Percentiles rank a stretch among this genome's conserved stretches.
These are phyloP conservation scores for Sebastiscus tertius DNA, from an alignment of 2,797 vertebrate species.

Conservation along the genomic window DNA sequence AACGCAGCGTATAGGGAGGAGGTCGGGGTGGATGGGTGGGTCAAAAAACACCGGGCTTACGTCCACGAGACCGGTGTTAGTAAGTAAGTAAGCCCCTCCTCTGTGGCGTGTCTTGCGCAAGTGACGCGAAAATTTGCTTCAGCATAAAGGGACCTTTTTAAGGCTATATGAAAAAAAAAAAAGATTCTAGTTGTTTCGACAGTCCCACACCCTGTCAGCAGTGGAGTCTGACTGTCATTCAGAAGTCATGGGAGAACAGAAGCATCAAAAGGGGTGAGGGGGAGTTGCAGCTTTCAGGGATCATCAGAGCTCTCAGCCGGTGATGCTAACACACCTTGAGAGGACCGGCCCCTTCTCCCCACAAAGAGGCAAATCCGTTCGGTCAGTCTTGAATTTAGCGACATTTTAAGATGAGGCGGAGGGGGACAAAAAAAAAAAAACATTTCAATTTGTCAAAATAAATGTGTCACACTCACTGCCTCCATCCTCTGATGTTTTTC, in stretches of 20 bases:
- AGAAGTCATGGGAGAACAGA: constrained; percentile 20
- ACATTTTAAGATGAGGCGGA: constrained; percentile 68
- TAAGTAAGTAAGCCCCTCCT: neutral
- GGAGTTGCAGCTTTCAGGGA: constrained; percentile 4
- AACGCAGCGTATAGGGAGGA: too few relatives aligned
- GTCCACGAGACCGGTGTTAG: too few relatives aligned
- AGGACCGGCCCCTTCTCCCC: constrained; percentile 40
- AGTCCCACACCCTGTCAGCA: constrained; percentile 16
- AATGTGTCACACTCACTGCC: constrained; percentile 60
- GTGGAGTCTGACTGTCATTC: constrained; percentile 33
- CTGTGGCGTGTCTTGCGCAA: neutral
- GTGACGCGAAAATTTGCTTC: neutral
- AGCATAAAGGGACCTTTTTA: neutral
- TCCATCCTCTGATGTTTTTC: constrained; percentile 55
- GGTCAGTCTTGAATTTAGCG: constrained; percentile 73
- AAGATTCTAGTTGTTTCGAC: neutral
- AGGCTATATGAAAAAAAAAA: neutral
- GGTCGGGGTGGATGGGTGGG: too few relatives aligned
- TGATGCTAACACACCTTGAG: constrained; percentile 75
- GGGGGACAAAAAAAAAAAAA: constrained; percentile 18
- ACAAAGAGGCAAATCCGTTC: constrained; percentile 66
- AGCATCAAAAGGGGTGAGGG: constrained; percentile 12
- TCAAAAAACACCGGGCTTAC: too few relatives aligned
- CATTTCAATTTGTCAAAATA: constrained; percentile 75
- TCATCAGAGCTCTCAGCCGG: constrained; percentile 52